Percentiles rank a stretch among this genome's conserved stretches.
These are phyloP conservation scores for Andrena bucephala DNA, from an alignment of 2,888 invertebrate genomes.

Conservation along the genomic window DNA sequence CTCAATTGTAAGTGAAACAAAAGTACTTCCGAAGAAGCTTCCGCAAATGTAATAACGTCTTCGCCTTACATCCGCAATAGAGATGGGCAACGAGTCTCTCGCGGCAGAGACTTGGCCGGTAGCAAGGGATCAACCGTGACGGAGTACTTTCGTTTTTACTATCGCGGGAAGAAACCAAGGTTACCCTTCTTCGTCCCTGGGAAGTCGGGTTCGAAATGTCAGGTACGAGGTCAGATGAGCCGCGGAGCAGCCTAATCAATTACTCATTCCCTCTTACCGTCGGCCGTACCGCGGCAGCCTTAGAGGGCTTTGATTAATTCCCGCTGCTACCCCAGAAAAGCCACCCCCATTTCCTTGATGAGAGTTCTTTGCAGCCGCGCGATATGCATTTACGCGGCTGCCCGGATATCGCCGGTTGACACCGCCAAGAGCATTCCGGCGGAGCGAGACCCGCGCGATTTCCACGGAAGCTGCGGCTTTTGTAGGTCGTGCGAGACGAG, in stretches of 20 bases:
- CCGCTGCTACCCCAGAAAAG: constrained; percentile 17
- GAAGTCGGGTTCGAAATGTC: constrained; percentile 40
- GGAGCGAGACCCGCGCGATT: background rate
- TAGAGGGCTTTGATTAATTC: constrained; percentile 28
- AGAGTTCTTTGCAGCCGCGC: constrained; percentile 1
- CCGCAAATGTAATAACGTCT: too few species aligned
- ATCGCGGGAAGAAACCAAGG: background rate
- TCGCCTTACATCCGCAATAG: too few species aligned
- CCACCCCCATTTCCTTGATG: constrained; percentile 45
- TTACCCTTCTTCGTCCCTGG: background rate
- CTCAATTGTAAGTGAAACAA: too few species aligned
- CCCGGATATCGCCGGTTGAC: constrained; percentile 5
- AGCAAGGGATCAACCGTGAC: too few species aligned
- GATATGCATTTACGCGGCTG: background rate
- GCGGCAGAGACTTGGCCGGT: too few species aligned
- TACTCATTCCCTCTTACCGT: constrained; percentile 58
- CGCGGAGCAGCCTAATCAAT: constrained; percentile 59
- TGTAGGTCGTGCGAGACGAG: constrained; percentile 15
- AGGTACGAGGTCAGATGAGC: constrained; percentile 51
- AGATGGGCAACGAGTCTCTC: too few species aligned
- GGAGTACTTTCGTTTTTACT: background rate
- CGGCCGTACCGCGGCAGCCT: constrained; percentile 11
- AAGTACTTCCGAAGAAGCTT: too few species aligned
- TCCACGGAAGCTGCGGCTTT: constrained; percentile 6
- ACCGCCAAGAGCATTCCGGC: background rate